Evolutionary conservation across 2,888 invertebrate species (phyloP), one percentile per base, ranked within the genome.

Genomic region (Mechanitis mazaeus): DNA sequence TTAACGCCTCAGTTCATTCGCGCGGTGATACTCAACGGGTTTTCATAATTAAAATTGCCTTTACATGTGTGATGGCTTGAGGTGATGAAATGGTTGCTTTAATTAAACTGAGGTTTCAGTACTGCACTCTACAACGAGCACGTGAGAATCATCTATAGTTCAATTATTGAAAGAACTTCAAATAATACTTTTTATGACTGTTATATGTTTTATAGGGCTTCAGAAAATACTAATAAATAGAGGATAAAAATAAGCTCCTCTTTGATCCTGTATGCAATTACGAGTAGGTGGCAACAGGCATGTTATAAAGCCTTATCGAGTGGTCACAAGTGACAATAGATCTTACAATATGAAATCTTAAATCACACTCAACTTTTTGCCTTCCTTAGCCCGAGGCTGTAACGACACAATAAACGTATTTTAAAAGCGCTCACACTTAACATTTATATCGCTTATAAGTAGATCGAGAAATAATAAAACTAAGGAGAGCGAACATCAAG

Each of bases 381-480:
- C 84, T 85, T 85, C 69, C 73, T 72, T 72, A 70, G 75, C 74
- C 75, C 76, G 76, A 74, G 68, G 74, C 82, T 75, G 81, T 84
- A 87, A 85, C 83, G 81, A 83, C 81, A 87, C 87, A 83, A 88
- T 88, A 87, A 87, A 87, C 82, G 83, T 87, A 88, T 87, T 85
- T 88, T 86, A 89, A 84, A 83, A 84, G 78, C 81, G 82, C 85
- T 87, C 84, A 85, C 85, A 87, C 87, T 87, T 85, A 87, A 86
- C 82, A 80, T 85, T 87, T 83, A 87, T 87, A 87, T 85, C 85
- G 84, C 88, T 87, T 89, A 88, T 89, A 89, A 89, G 89, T 87
- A 89, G 87, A 88, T 86, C 85, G 85, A 83, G 85, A 84, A 84
- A 89, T 87, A 88, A 89, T 87, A 90, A 89, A 89, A 89, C 86